Conservation (phyloP, 2,113 vertebrate genomes). For the Sigmodon hispidus region DNA sequence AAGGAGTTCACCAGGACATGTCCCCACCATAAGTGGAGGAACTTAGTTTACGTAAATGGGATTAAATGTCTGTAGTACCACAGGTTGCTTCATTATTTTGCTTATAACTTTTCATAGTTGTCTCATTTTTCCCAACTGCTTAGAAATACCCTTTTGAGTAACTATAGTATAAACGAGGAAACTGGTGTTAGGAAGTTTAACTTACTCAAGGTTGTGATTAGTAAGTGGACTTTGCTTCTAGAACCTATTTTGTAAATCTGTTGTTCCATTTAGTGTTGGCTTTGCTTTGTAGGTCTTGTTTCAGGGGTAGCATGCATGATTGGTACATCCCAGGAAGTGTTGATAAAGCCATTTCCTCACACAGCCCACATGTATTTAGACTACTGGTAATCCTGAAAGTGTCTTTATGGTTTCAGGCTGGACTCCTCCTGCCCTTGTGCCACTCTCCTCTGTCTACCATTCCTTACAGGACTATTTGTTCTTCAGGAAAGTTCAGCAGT, state of each 20-base stretch:
- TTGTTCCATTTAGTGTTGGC: background rate
- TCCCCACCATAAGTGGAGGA: background rate
- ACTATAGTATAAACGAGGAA: background rate
- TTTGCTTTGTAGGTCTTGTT: background rate
- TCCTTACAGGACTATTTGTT: constrained; percentile 6
- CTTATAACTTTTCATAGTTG: background rate
- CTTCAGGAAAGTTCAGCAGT: constrained; percentile 44
- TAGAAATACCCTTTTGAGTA: background rate
- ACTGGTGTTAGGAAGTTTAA: constrained; percentile 7
- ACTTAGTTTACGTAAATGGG: background rate
- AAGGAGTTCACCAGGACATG: background rate
- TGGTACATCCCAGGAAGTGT: constrained; percentile 27
- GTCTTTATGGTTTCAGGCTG: constrained; percentile 46
- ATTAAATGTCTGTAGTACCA: background rate
- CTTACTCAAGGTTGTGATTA: constrained; percentile 10
- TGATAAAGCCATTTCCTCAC: background rate
- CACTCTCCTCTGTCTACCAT: background rate
- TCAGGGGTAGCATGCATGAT: background rate
- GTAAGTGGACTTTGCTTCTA: background rate
- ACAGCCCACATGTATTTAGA: background rate
- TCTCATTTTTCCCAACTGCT: background rate
- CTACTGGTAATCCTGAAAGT: background rate
- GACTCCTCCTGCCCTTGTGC: background rate
- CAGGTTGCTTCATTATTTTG: background rate
- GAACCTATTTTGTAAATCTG: background rate